A percentile compares a stretch with the other conserved stretches of the same genome.
These are phyloP conservation scores for Phyllopteryx taeniolatus DNA, from an alignment of 2,113 vertebrate genomes.

Conservation along the genomic window DNA sequence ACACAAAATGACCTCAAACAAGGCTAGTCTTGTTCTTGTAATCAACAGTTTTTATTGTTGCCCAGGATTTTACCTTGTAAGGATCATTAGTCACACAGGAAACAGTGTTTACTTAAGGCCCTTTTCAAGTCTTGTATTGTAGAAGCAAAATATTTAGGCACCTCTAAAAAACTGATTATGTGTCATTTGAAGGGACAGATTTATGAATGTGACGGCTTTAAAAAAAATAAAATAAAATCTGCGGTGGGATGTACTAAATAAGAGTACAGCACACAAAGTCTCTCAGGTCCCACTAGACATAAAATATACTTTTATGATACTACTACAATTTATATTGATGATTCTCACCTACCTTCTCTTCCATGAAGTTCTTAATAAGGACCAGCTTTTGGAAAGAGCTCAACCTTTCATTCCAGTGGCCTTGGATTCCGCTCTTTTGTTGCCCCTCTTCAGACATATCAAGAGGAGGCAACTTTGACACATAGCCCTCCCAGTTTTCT, in stretches of 20 bases:
- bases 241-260: neutral
- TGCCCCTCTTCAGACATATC: slow-evolving; percentile 9
- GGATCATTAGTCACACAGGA: neutral
- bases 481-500: slow-evolving; percentile 44
- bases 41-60: neutral
- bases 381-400: slow-evolving; percentile 78
- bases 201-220: neutral
- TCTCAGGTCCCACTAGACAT: neutral
- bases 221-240: too few species aligned
- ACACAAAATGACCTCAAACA: neutral
- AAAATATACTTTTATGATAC: neutral
- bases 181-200: neutral
- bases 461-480: slow-evolving; percentile 19
- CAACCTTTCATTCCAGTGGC: slow-evolving; percentile 62
- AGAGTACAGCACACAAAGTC: neutral
- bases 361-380: slow-evolving; percentile 76
- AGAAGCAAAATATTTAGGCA: neutral
- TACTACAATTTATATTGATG: neutral
- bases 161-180: neutral
- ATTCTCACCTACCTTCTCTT: slow-evolving; percentile 73
- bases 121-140: neutral
- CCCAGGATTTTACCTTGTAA: neutral
- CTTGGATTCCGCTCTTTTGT: slow-evolving; percentile 5
- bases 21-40: neutral
- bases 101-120: neutral